Evolutionary conservation across 1,140 invertebrate species (phyloP).

Genomic region (Heliconius hermathena): DNA sequence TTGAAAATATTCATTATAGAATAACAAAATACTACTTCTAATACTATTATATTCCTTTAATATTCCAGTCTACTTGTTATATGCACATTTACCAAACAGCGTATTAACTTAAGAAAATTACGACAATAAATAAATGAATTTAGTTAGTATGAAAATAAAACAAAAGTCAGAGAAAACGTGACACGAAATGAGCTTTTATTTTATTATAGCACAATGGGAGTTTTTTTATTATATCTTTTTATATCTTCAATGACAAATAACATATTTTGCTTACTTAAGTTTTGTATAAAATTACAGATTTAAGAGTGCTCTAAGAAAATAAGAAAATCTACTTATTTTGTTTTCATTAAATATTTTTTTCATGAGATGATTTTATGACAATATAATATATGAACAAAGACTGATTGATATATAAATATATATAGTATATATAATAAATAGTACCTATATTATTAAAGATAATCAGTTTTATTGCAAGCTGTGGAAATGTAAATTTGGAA

Average conservation of each 20-base stretch:
- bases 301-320: slow-evolving; percentile 20
- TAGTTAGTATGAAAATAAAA: not conserved
- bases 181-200: slow-evolving; percentile 10
- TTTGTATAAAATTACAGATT: slow-evolving; percentile 23
- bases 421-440: not conserved
- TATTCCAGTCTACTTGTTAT: not conserved
- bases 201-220: slow-evolving; percentile 3
- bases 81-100: too few relatives aligned
- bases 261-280: slow-evolving; percentile 32
- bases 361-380: slow-evolving; percentile 10
- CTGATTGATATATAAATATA: not conserved
- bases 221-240: slow-evolving; percentile 24
- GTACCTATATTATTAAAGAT: not conserved
- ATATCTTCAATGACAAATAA: slow-evolving; percentile 25
- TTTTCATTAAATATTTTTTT: slow-evolving; percentile 23
- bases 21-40: not conserved
- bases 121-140: not conserved
- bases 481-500: slow-evolving; percentile 48
- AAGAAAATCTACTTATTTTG: not conserved
- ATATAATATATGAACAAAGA: slow-evolving; percentile 6
- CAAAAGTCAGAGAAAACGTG: not conserved
- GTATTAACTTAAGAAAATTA: too few relatives aligned
- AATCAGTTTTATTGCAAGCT: slow-evolving; percentile 26
- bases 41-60: not conserved
- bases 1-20: not conserved